Conservation (phyloP, 2,797 vertebrate species). For the Molossus molossus region DNA sequence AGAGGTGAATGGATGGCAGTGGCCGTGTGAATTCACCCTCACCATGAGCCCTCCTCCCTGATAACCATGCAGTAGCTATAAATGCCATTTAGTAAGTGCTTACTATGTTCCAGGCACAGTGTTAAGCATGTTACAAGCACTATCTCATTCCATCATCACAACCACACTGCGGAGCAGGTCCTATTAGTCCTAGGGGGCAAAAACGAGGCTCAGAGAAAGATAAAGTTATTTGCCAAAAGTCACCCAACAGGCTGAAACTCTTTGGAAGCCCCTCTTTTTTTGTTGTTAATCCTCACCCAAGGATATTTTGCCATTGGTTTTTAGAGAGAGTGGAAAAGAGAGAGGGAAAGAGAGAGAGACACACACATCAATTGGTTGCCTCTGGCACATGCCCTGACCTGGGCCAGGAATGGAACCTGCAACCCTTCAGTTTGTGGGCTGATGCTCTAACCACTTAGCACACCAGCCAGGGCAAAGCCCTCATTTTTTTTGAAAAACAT, state of each 20-base stretch:
- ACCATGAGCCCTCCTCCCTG: not conserved
- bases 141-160: constrained; percentile 69
- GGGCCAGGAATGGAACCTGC: too few relatives aligned
- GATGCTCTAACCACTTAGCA: too few relatives aligned
- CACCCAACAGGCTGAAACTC: not conserved
- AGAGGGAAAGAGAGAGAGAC: too few relatives aligned
- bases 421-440: too few relatives aligned
- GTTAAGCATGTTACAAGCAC: constrained; percentile 72
- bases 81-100: constrained; percentile 64
- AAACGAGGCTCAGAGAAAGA: not conserved
- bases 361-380: too few relatives aligned
- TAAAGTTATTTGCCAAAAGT: not conserved
- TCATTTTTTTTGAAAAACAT: not conserved
- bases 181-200: not conserved
- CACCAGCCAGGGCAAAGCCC: too few relatives aligned
- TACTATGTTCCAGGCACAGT: constrained; percentile 61
- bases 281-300: too few relatives aligned
- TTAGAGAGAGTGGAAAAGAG: too few relatives aligned
- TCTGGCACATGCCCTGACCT: too few relatives aligned
- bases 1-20: not conserved
- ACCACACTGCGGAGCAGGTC: not conserved
- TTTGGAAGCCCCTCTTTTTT: not conserved
- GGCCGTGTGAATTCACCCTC: not conserved
- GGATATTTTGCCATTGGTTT: too few relatives aligned
- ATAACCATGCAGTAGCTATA: constrained; percentile 23